Percentiles rank a stretch among this genome's conserved stretches.
Evolutionary conservation across 2,113 vertebrate species (phyloP).

Genomic region (Carettochelys insculpta): DNA sequence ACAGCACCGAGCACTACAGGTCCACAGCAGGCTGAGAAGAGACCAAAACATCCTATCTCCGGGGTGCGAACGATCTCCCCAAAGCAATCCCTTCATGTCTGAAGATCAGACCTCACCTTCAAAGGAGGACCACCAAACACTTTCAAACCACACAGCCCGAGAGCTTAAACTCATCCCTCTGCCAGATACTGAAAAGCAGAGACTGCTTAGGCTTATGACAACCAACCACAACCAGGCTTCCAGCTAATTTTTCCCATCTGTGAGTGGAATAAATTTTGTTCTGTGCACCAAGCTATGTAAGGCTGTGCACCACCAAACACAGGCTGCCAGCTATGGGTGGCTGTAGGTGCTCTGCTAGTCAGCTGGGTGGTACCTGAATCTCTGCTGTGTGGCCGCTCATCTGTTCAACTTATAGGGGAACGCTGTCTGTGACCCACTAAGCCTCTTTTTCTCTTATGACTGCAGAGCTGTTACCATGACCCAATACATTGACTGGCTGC

Average conservation of each 20-base stretch:
- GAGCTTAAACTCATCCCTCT: not conserved
- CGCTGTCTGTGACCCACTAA: not conserved
- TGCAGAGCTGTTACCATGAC: not conserved
- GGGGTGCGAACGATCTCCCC: too few relatives aligned
- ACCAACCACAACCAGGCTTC: too few relatives aligned
- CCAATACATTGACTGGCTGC: not conserved
- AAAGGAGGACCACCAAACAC: not conserved
- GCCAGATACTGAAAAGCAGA: not conserved
- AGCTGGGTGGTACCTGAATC: too few relatives aligned
- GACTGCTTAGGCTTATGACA: not conserved
- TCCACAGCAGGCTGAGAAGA: not conserved
- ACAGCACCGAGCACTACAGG: rapidly evolving
- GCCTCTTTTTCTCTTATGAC: not conserved
- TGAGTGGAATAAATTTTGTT: too few relatives aligned
- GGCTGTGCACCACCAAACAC: too few relatives aligned
- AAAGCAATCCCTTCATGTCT: not conserved
- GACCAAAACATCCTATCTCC: not conserved
- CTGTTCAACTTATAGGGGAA: too few relatives aligned
- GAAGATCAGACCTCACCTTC: not conserved
- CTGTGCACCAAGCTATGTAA: too few relatives aligned
- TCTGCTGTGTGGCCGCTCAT: too few relatives aligned
- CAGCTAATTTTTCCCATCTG: too few relatives aligned
- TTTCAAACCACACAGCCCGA: not conserved
- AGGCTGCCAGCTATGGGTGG: too few relatives aligned
- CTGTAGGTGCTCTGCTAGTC: too few relatives aligned